These are phyloP conservation scores for Acrocyrtus sp. DNA, from an alignment of 2,888 invertebrate species.

Conservation along the genomic window DNA sequence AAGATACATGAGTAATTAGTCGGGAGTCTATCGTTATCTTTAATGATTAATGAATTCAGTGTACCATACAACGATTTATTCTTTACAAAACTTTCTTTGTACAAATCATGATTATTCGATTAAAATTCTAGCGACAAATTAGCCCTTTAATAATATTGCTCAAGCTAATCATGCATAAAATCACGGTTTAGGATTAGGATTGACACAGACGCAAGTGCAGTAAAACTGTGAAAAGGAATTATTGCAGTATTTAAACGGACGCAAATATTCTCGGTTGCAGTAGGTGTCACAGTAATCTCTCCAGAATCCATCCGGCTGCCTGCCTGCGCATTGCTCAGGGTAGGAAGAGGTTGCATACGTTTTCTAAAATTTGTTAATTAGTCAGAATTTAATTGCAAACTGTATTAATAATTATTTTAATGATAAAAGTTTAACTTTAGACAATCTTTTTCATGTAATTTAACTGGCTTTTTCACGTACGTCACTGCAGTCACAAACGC, in stretches of 20 bases:
- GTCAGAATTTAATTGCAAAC: not conserved
- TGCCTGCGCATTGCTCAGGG: not conserved
- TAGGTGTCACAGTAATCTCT: conserved; percentile 16
- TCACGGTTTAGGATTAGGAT: no score
- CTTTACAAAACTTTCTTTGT: no score
- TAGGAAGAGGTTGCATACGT: conserved; percentile 5
- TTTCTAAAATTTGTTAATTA: no score
- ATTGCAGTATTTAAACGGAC: conserved; percentile 17
- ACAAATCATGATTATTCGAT: no score
- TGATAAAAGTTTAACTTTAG: not conserved
- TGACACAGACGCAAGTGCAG: conserved; percentile 36
- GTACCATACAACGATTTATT: no score
- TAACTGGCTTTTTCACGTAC: conserved; percentile 22
- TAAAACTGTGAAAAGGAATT: not conserved
- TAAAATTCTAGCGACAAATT: no score
- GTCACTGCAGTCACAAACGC: conserved; percentile 48
- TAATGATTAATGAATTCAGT: no score
- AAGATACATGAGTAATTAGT: no score
- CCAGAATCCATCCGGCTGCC: conserved; percentile 26
- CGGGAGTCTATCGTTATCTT: no score
- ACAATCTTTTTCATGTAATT: not conserved
- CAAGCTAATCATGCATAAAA: no score
- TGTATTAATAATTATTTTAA: not conserved
- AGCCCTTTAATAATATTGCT: no score
- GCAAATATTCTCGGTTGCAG: conserved; percentile 21